phyloP scores from a whole-genome alignment of 2,888 invertebrate genomes.

The Amblyjoppa fuscipennis region DNA sequence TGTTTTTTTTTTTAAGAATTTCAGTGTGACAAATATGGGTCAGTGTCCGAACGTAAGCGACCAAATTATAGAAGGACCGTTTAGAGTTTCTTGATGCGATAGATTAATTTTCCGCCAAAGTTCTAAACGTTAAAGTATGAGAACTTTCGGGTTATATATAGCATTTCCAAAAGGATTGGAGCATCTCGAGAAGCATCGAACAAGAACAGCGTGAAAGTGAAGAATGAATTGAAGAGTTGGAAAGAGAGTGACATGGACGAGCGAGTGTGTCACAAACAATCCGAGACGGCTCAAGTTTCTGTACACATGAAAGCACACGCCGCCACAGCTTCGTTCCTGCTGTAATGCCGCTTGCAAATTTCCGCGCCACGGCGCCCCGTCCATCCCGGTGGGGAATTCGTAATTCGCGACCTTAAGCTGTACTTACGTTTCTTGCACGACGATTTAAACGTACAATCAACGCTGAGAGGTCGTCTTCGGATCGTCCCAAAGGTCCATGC shows the following conservation, averaged over 20 bases:
- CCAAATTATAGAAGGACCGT: neutral
- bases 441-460: slow-evolving; percentile 7
- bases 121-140: neutral
- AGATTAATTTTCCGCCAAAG: neutral
- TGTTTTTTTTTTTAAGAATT: neutral
- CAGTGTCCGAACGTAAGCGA: neutral
- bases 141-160: neutral
- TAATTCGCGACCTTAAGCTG: slow-evolving; percentile 9
- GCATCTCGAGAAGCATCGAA: neutral
- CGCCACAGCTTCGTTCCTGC: neutral
- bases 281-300: neutral
- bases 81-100: neutral
- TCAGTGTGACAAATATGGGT: neutral
- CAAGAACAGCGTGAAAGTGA: neutral
- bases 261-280: slow-evolving; percentile 10
- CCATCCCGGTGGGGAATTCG: slow-evolving; percentile 9
- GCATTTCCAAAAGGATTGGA: neutral
- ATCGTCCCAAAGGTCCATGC: neutral
- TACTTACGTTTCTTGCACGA: slow-evolving; percentile 15
- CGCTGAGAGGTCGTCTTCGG: neutral
- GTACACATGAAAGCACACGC: neutral
- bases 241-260: neutral
- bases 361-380: slow-evolving; percentile 12
- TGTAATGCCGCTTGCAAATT: slow-evolving; percentile 23
- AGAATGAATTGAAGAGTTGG: neutral